Evolutionary conservation across 2,888 invertebrate species (phyloP), one percentile per base, ranked within the genome.

Genomic region (Lymantria monacha): DNA sequence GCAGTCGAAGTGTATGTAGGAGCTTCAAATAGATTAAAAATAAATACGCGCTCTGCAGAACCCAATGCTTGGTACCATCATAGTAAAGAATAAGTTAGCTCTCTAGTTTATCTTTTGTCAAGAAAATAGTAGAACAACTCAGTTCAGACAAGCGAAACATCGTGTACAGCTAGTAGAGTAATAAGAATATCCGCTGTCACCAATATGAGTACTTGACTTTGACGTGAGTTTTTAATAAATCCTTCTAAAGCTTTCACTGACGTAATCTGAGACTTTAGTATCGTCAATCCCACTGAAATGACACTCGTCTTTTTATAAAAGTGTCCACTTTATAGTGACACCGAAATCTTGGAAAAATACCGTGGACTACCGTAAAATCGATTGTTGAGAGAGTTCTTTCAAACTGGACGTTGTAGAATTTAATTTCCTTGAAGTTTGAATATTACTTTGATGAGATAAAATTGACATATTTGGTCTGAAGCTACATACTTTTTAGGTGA

Each of bases 221-320:
- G 40, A 45, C 37, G 7, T 42, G 57, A 61, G 53, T 63, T 62
- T 69, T 63, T 61, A 64, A 64, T 68, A 64, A 61, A 68, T 61
- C 60, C 55, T 52, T 57, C 53, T 54, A 49, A 59, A 68, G 58
- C 62, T 60, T 51, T 40, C 46, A 56, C 54, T 63, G 66, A 63
- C 59, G 61, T 69, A 61, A 72, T 74, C 71, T 59, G 49, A 55
- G 65, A 59, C 69, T 69, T 70, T 62, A 62, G 64, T 66, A 67
- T 69, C 60, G 75, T 76, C 75, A 74, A 71, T 74, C 67, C 67
- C 53, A 55, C 55, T 47, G 57, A 70, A 72, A 70, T 63, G 61
- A 66, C 59, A 67, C 59, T 63, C 61, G 60, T 62, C 63, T 63
- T 66, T 66, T 66, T 65, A 63, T 52, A 54, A 47, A 55, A 61